These are phyloP conservation scores for Corythoichthys intestinalis DNA, from an alignment of 2,113 vertebrate species.

Conservation along the genomic window DNA sequence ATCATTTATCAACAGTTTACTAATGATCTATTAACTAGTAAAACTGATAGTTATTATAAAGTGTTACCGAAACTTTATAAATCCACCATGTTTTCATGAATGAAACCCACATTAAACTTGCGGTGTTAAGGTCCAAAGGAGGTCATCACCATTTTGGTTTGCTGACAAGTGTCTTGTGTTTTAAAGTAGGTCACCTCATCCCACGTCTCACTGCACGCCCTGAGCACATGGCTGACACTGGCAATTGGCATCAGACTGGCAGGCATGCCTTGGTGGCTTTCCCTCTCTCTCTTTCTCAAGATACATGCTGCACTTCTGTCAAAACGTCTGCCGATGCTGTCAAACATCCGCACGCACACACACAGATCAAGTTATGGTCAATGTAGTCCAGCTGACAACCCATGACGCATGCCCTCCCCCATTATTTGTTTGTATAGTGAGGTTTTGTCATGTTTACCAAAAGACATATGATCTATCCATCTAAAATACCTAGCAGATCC, in stretches of 20 bases:
- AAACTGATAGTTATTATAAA: too few species aligned
- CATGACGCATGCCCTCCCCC: background rate
- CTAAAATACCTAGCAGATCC: background rate
- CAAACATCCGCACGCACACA: conserved; percentile 7
- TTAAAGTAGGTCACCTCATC: conserved; percentile 63
- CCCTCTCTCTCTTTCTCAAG: conserved; percentile 19
- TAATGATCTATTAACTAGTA: too few species aligned
- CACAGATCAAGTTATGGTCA: background rate
- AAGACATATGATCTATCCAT: background rate
- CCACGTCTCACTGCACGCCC: conserved; percentile 51
- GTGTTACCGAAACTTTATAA: too few species aligned
- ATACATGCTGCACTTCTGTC: conserved; percentile 31
- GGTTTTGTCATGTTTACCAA: background rate
- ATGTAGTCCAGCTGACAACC: background rate
- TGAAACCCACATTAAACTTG: conserved; percentile 1
- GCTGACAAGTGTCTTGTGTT: conserved; percentile 44
- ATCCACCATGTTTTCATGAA: conserved; percentile 11
- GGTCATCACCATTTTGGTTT: conserved; percentile 23
- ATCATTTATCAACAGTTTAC: too few species aligned
- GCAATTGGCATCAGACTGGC: conserved; percentile 62
- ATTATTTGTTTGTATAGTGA: background rate
- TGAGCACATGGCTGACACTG: conserved; percentile 65
- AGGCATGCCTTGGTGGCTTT: conserved; percentile 39
- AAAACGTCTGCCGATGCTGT: conserved; percentile 32
- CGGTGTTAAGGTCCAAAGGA: conserved; percentile 8